Conservation (phyloP, 2,888 invertebrate species). For the Lasioglossum vierecki region DNA sequence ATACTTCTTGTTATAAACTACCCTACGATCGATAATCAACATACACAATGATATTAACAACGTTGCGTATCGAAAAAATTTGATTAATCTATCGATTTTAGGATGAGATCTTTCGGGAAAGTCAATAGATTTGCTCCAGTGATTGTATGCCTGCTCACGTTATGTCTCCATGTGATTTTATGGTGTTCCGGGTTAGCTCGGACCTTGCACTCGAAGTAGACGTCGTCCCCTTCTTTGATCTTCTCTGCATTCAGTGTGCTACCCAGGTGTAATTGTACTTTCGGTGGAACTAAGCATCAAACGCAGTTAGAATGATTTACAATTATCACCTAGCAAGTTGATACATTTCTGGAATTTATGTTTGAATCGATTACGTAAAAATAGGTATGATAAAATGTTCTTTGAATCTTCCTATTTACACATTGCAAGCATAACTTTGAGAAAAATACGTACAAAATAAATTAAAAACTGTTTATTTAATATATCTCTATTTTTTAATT, state of each 20-base stretch:
- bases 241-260: slow-evolving; percentile 90
- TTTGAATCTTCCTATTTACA: too few species aligned
- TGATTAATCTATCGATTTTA: too few species aligned
- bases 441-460: too few species aligned
- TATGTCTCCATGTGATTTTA: slow-evolving; percentile 91
- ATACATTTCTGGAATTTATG: background rate
- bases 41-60: too few species aligned
- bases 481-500: too few species aligned
- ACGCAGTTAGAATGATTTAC: background rate
- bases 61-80: background rate
- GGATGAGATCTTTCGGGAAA: background rate
- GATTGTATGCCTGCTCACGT: slow-evolving; percentile 85
- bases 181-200: slow-evolving; percentile 91
- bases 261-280: slow-evolving; percentile 89
- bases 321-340: background rate
- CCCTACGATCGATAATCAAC: too few species aligned
- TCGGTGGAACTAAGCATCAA: slow-evolving; percentile 88
- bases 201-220: slow-evolving; percentile 92
- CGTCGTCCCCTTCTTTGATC: slow-evolving; percentile 92
- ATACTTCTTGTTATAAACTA: too few species aligned
- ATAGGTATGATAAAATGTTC: too few species aligned
- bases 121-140: background rate
- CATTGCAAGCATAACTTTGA: too few species aligned
- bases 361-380: too few species aligned
- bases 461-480: too few species aligned